A percentile compares a stretch with the other conserved stretches of the same genome.
phyloP scores from a whole-genome alignment of 2,797 vertebrate genomes.

The Ispidina picta region DNA sequence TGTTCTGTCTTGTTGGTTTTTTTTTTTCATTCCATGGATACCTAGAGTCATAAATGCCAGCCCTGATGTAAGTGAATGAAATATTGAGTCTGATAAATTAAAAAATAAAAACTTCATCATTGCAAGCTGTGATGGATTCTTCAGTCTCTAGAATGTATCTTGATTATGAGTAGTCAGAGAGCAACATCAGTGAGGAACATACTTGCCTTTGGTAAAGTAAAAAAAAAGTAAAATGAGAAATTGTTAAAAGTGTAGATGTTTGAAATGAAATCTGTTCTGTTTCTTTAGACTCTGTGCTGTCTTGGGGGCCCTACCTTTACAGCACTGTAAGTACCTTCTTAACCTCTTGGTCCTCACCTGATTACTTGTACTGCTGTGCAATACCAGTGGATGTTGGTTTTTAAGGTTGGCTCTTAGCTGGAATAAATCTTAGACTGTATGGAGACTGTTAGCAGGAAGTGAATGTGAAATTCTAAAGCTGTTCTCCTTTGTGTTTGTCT shows the following conservation, averaged over 20 bases:
- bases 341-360: neutral
- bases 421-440: neutral
- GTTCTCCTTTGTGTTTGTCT: neutral
- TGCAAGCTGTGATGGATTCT: neutral
- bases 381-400: neutral
- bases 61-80: neutral
- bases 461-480: neutral
- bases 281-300: conserved; percentile 91
- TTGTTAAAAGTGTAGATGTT: neutral
- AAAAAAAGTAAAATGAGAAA: neutral
- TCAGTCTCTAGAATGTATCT: neutral
- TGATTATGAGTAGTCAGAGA: neutral
- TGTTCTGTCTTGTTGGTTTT: neutral
- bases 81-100: neutral
- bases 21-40: neutral
- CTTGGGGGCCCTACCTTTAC: conserved; percentile 96
- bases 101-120: neutral
- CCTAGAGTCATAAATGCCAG: neutral
- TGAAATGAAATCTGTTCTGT: neutral
- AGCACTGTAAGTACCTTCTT: conserved; percentile 85
- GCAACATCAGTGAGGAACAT: neutral
- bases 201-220: neutral
- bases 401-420: neutral
- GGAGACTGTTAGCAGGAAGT: neutral
- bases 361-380: neutral